Evolutionary conservation across 2,888 invertebrate species (phyloP), one percentile per base, ranked within the genome.

Genomic region (Dryobotodes eremita): DNA sequence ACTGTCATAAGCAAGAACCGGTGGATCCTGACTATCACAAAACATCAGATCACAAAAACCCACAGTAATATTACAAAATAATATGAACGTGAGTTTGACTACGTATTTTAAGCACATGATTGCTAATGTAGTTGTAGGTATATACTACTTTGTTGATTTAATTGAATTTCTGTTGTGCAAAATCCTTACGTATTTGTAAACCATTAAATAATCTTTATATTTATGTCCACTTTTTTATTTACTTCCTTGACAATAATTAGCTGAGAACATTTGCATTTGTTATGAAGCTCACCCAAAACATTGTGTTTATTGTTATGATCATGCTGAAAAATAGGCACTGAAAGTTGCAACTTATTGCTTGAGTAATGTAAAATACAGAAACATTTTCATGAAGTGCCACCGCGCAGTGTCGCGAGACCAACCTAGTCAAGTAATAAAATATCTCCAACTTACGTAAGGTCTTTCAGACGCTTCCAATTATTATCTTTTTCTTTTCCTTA

Each of bases 391-490:
- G 3, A 17, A 46, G 23, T 17, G 23, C 55, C 17, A 23, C 26
- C 17, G 20, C 13, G 20, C 17, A 4, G 10, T 48, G 10, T 50
- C 46, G 59, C 20, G 6, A 36, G 53, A 26, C 36, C 8, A 36
- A 48, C 23, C 20, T 61, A 79, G 61, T 48, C 20, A 36, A 61
- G 61, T n/a, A 78, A 80, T 55, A 55, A 70, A 70, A 80, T 55
- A 62, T 46, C 7, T 20, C n/a, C 20, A 57, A 53, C 26, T 72
- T 53, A 53, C 20, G 13, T 20, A 36, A 82, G 46, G 5, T 53
- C 50, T 66, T 57, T 71, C 71, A 42, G n/a, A 62, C 50, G 50
- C 17, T 57, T 72, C 53, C 57, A 66, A 84, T 84, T 62, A 74
- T 79, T 71, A 26, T 57, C 13, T 80, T 68, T 71, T 53, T 75